Base-by-base conservation (phyloP, 2,888 invertebrate species). In the Lysandra bellargus region DNA sequence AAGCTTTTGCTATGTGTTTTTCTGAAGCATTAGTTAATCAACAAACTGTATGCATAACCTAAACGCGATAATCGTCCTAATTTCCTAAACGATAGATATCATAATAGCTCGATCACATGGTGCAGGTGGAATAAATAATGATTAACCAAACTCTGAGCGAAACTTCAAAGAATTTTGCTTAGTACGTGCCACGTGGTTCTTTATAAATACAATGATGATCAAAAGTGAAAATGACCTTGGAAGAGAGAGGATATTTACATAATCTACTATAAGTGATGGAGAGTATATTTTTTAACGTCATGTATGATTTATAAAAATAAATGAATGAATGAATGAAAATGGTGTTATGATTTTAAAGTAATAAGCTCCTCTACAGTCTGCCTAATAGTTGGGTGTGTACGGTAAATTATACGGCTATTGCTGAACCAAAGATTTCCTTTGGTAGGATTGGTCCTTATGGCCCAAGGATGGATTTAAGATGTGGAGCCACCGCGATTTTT, bases 51-150 rank as follows among this genome's bases (percentile, higher is more conserved):
- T 64, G 73, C 69, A 6, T 74, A 12, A 44, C 17, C 4, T 12
- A 30, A 69, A 81, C 49, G 12, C 69, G 14, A 82, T 80, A 78
- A 57, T 80, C 44, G 61, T 75, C 74, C 37, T 72, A 81, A 80
- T 53, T 7, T 33, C 6, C 40, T 9, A 9, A 1, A 2, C 12
- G 5, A 9, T 74, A 80, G 69, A 78, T 78, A 37, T 80, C 74
- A 80, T 77, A 79, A 69, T 80, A 1, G 12, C 60, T 12, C 78
- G 49, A 7, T 12, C 6, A 4, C 1, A 33, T 57, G 30, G 77
- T 61, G 72, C 82, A 82, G 82, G 81, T 82, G 82, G 81, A 80
- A 81, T 80, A 79, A 81, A 82, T 23, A 23, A 23, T 23, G 23
- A 23, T 82, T 81, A 81, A 79, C 74, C 76, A 64, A 79, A 79